These are phyloP conservation scores for Tiliacea citrago DNA, from an alignment of 2,888 invertebrate genomes.

Conservation along the genomic window DNA sequence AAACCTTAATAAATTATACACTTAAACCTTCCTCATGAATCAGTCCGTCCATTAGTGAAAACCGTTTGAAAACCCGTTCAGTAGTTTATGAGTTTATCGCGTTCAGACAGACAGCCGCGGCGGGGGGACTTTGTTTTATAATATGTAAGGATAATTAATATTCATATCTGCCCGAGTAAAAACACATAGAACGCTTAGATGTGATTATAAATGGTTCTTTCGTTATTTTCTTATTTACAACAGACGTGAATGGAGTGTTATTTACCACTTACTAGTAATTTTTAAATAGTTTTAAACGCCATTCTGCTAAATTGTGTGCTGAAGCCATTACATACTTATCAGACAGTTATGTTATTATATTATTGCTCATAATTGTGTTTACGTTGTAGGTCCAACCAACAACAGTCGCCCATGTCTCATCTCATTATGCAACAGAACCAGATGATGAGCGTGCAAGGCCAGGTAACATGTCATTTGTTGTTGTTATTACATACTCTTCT, in stretches of 20 bases:
- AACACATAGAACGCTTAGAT: background rate
- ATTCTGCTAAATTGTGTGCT: constrained; percentile 5
- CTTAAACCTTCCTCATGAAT: no score
- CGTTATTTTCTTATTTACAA: background rate
- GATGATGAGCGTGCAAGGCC: constrained; percentile 90
- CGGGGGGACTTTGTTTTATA: no score
- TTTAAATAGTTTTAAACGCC: background rate
- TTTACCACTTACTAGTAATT: constrained; percentile 6
- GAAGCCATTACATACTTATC: constrained; percentile 22
- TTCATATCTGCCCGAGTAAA: background rate
- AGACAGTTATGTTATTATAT: constrained; percentile 24
- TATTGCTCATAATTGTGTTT: constrained; percentile 56
- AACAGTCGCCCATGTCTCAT: constrained; percentile 89
- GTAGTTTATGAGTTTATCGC: no score
- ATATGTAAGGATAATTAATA: background rate
- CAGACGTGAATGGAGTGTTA: background rate
- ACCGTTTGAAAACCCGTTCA: no score
- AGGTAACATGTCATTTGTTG: constrained; percentile 75
- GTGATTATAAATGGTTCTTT: background rate
- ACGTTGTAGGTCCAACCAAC: constrained; percentile 84
- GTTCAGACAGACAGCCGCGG: no score
- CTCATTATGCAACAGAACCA: constrained; percentile 90
- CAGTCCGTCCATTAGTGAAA: no score
- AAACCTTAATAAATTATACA: no score
- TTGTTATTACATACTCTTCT: constrained; percentile 3